phyloP scores from a whole-genome alignment of 2,888 invertebrate species.

The Troides aeacus region DNA sequence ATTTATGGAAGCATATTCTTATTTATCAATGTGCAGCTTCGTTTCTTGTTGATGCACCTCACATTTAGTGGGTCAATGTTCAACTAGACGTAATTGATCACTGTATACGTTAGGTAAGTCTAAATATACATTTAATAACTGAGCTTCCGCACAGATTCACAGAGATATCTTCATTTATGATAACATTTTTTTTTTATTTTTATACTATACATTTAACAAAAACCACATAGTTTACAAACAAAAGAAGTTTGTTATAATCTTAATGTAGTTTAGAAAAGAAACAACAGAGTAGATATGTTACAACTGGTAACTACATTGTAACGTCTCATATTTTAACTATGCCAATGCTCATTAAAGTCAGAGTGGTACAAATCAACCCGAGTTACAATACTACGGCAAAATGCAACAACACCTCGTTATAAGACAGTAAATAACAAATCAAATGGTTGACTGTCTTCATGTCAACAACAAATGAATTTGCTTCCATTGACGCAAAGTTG shows the following conservation, averaged over 20 bases:
- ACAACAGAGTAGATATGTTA: not conserved
- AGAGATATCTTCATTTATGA: not conserved
- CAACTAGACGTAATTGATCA: slow-evolving; percentile 23
- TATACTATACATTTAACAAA: not conserved
- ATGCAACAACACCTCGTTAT: slow-evolving; percentile 1
- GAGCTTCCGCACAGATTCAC: slow-evolving; percentile 1
- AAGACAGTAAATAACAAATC: not conserved
- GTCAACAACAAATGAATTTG: slow-evolving; percentile 1
- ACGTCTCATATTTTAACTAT: not conserved
- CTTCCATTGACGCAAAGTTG: not conserved
- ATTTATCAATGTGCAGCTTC: slow-evolving; percentile 4
- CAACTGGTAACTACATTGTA: not conserved
- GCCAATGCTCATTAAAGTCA: not conserved
- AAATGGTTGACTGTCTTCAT: not conserved
- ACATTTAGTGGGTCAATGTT: slow-evolving; percentile 26
- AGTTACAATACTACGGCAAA: not conserved
- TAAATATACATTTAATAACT: slow-evolving; percentile 20
- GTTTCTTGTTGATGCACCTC: slow-evolving; percentile 9
- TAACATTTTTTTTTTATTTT: not conserved
- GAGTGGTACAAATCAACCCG: not conserved
- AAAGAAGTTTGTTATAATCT: no score
- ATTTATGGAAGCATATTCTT: slow-evolving; percentile 8
- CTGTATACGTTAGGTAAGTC: slow-evolving; percentile 7
- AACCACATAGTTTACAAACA: no score
- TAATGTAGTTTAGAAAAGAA: not conserved